These are phyloP conservation scores for Enteromius argenteus DNA, from an alignment of 2,797 vertebrate species.

Conservation along the genomic window DNA sequence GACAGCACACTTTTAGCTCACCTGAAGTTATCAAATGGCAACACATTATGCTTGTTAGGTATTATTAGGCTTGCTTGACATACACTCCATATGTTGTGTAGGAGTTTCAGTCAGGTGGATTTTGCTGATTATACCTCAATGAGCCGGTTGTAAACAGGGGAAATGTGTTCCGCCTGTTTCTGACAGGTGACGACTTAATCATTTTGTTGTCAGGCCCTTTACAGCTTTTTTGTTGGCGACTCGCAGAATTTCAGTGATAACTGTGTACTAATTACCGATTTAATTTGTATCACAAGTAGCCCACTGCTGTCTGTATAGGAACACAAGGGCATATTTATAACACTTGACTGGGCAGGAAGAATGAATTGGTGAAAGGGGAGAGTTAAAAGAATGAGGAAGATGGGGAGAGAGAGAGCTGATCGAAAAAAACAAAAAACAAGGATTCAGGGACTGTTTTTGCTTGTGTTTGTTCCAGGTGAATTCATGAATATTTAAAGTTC, in stretches of 20 bases:
- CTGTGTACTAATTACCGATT: conserved; percentile 4
- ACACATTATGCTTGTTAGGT: conserved; percentile 20
- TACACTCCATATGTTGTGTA: conserved; percentile 14
- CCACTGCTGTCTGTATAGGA: conserved; percentile 6
- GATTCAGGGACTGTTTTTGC: conserved; percentile 55
- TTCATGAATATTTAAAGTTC: conserved; percentile 62
- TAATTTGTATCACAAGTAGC: background rate
- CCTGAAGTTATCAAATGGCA: background rate
- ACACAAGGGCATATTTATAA: conserved; percentile 2
- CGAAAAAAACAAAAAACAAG: conserved; percentile 13
- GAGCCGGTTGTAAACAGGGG: conserved; percentile 16
- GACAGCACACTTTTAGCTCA: conserved; percentile 6
- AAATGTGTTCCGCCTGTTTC: conserved; percentile 19
- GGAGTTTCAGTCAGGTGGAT: conserved; percentile 27
- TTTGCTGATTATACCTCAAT: conserved; percentile 17
- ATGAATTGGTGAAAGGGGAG: background rate
- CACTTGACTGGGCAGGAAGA: conserved; percentile 20
- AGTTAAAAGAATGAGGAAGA: background rate
- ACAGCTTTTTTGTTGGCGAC: background rate
- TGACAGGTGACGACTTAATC: conserved; percentile 20
- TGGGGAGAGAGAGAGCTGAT: background rate
- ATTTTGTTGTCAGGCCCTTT: background rate
- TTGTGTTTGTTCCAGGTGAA: conserved; percentile 73
- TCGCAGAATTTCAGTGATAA: background rate
- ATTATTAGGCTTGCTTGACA: conserved; percentile 22